phyloP scores from a whole-genome alignment of 2,888 invertebrate genomes.

The Rotaria magnacalcarata region DNA sequence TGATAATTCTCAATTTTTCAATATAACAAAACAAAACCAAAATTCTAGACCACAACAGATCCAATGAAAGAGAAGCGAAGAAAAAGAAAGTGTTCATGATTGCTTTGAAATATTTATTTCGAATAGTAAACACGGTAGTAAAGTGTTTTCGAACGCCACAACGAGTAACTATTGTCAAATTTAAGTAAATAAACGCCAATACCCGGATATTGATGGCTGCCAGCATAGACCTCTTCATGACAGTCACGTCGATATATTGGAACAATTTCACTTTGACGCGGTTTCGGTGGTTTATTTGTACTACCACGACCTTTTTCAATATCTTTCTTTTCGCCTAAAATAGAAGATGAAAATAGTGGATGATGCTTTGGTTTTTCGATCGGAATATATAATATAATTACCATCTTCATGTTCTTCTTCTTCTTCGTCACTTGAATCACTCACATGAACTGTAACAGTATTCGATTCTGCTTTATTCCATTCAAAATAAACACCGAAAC shows the following conservation, averaged over 20 bases:
- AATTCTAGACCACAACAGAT: background rate
- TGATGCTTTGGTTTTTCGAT: background rate
- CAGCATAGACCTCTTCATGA: constrained; percentile 93
- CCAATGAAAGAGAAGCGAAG: background rate
- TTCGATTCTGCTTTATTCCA: constrained; percentile 76
- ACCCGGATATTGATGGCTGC: constrained; percentile 90
- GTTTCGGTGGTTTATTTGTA: constrained; percentile 52
- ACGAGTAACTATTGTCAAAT: constrained; percentile 96
- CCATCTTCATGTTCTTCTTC: constrained; percentile 68
- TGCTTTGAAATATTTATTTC: background rate
- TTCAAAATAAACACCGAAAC: constrained; percentile 93
- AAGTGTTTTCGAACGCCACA: constrained; percentile 97
- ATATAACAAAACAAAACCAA: background rate
- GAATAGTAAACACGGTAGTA: constrained; percentile 71
- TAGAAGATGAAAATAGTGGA: background rate
- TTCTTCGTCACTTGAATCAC: constrained; percentile 84
- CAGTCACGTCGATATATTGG: constrained; percentile 92
- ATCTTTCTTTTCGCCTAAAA: constrained; percentile 40
- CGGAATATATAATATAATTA: background rate
- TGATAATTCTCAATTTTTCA: background rate
- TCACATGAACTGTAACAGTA: constrained; percentile 88
- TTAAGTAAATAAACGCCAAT: constrained; percentile 93
- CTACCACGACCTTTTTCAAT: constrained; percentile 45
- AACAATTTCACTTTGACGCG: constrained; percentile 77
- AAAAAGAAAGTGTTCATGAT: background rate